These are phyloP conservation scores for Acanthacorydalis orientalis DNA, from an alignment of 2,888 invertebrate species.

Conservation along the genomic window DNA sequence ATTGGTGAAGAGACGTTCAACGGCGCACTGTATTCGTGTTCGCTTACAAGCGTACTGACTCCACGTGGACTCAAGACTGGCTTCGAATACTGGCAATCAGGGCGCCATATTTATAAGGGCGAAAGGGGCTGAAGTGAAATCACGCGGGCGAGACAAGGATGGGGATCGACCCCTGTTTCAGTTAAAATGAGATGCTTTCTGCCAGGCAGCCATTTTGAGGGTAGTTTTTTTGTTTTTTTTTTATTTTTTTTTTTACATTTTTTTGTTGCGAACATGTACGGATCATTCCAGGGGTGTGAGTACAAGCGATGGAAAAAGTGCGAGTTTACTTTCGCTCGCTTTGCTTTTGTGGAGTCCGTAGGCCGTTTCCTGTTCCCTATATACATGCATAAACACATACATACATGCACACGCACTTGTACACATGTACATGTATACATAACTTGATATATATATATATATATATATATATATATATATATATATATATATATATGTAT, in stretches of 20 bases:
- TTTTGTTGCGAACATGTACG: slow-evolving; percentile 27
- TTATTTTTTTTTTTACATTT: slow-evolving; percentile 34
- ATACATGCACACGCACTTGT: background rate
- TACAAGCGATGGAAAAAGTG: slow-evolving; percentile 23
- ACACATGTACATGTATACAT: no score
- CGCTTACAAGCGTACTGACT: slow-evolving; percentile 11
- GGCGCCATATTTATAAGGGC: slow-evolving; percentile 34
- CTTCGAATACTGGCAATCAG: slow-evolving; percentile 30
- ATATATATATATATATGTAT: no score
- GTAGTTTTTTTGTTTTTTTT: slow-evolving; percentile 42
- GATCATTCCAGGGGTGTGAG: slow-evolving; percentile 27
- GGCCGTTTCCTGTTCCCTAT: no score
- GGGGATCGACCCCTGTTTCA: slow-evolving; percentile 27
- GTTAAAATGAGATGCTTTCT: slow-evolving; percentile 33
- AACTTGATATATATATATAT: no score
- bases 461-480: no score
- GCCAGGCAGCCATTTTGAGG: slow-evolving; percentile 56
- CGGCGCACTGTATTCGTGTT: no score
- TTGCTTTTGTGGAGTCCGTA: no score
- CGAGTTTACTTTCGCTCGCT: no score
- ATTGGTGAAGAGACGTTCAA: slow-evolving; percentile 11
- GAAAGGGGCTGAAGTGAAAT: slow-evolving; percentile 31
- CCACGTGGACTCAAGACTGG: slow-evolving; percentile 26
- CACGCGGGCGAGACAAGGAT: slow-evolving; percentile 31
- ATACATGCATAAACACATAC: background rate